Evolutionary conservation across 2,797 vertebrate genomes (phyloP).

Genomic region (Syngnathus acus): DNA sequence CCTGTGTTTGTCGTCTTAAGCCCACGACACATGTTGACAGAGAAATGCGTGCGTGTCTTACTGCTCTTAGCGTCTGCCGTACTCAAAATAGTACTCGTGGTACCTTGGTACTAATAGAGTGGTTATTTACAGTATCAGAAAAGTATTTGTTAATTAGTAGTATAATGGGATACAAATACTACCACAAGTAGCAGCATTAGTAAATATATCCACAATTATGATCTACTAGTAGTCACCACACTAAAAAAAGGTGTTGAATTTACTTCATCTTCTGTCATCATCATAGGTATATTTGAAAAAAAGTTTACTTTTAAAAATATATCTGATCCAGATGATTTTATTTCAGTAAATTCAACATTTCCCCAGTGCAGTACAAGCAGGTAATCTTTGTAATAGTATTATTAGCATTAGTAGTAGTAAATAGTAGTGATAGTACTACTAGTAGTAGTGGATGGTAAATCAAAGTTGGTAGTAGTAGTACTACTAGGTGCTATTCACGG

Average conservation of each 20-base stretch:
- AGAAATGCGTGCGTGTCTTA: conserved; percentile 15
- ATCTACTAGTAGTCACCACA: too few relatives aligned
- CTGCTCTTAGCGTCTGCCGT: not conserved
- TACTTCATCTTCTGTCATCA: too few relatives aligned
- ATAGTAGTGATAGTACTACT: not conserved
- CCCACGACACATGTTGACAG: not conserved
- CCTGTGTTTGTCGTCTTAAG: conserved; percentile 12
- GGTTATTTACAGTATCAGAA: not conserved
- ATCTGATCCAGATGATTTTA: too few relatives aligned
- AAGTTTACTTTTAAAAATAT: too few relatives aligned
- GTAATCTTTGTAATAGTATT: not conserved
- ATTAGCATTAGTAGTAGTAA: not conserved
- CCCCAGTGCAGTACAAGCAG: not conserved
- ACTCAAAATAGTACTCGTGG: not conserved
- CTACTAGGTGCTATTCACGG: not conserved
- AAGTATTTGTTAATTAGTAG: too few relatives aligned
- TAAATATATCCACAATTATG: not conserved
- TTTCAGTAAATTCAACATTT: too few relatives aligned
- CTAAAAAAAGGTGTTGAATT: too few relatives aligned
- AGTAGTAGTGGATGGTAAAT: not conserved
- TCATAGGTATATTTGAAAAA: too few relatives aligned
- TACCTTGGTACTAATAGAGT: not conserved
- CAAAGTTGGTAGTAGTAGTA: not conserved
- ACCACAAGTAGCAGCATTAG: not conserved
- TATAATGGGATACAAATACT: too few relatives aligned